Conservation (phyloP, 2,113 vertebrate species). For the Lepisosteus osseus region DNA sequence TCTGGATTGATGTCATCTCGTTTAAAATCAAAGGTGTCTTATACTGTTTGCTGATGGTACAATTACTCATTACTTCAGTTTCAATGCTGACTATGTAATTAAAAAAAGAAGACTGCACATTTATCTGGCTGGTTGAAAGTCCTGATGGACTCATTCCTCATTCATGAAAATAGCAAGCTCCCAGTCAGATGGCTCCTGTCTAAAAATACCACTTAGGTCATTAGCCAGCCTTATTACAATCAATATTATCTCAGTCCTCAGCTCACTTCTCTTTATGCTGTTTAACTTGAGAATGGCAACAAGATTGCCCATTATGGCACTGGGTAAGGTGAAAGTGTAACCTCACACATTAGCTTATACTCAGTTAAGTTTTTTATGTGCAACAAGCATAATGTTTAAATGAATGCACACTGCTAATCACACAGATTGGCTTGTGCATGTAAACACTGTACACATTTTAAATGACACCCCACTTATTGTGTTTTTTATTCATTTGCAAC, state of each 20-base stretch:
- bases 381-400: too few relatives aligned
- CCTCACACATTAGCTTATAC: too few relatives aligned
- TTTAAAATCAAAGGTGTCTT: slow-evolving; percentile 46
- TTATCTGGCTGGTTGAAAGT: slow-evolving; percentile 25
- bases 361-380: too few relatives aligned
- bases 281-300: too few relatives aligned
- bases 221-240: slow-evolving; percentile 60
- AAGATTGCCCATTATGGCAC: too few relatives aligned
- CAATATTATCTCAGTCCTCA: slow-evolving; percentile 45
- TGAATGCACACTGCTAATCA: too few relatives aligned
- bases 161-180: slow-evolving; percentile 53
- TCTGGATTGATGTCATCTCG: slow-evolving; percentile 48
- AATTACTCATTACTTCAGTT: slow-evolving; percentile 37
- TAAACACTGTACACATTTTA: too few relatives aligned
- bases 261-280: not conserved
- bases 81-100: slow-evolving; percentile 47
- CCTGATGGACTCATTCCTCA: slow-evolving; percentile 51
- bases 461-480: too few relatives aligned
- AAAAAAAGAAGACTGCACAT: slow-evolving; percentile 44
- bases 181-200: slow-evolving; percentile 45
- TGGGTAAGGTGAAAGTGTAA: too few relatives aligned
- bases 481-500: too few relatives aligned
- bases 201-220: slow-evolving; percentile 67
- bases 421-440: too few relatives aligned
- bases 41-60: slow-evolving; percentile 48